These are phyloP conservation scores for Dermatophagoides farinae DNA, from an alignment of 1,140 invertebrate species.

Conservation along the genomic window DNA sequence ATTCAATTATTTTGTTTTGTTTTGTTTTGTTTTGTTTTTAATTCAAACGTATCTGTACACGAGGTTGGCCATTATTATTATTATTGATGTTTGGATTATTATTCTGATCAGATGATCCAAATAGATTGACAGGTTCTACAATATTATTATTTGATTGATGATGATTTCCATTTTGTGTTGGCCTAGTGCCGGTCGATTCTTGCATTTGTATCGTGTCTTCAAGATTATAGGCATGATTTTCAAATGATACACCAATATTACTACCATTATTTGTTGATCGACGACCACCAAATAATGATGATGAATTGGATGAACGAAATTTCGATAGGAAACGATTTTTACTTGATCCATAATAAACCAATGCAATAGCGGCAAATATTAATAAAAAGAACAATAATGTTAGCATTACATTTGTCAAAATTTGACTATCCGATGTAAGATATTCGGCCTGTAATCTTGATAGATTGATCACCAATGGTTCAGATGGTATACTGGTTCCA, in stretches of 20 bases:
- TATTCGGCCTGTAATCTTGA: not conserved
- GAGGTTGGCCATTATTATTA: not conserved
- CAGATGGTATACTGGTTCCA: conserved; percentile 49
- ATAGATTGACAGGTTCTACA: not conserved
- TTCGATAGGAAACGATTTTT: not conserved
- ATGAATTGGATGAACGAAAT: not conserved
- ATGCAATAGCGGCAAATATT: conserved; percentile 12
- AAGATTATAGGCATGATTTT: conserved; percentile 59
- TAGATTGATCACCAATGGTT: conserved; percentile 43
- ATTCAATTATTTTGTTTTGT: not conserved
- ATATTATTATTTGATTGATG: not conserved
- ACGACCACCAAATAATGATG: no score
- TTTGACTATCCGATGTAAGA: conserved; percentile 31
- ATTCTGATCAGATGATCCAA: not conserved
- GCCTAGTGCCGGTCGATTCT: not conserved
- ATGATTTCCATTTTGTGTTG: not conserved
- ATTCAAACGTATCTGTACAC: conserved; percentile 10
- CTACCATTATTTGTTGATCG: conserved; percentile 20
- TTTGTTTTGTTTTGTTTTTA: not conserved
- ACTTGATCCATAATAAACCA: conserved; percentile 13
- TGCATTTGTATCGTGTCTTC: conserved; percentile 22
- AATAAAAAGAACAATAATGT: conserved; percentile 9
- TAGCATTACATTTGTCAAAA: conserved; percentile 32
- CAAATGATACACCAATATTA: conserved; percentile 51
- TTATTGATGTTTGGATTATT: not conserved